Conservation (phyloP, 92 coral and sea anemone genomes). For the Umimayanthus kanabou region DNA sequence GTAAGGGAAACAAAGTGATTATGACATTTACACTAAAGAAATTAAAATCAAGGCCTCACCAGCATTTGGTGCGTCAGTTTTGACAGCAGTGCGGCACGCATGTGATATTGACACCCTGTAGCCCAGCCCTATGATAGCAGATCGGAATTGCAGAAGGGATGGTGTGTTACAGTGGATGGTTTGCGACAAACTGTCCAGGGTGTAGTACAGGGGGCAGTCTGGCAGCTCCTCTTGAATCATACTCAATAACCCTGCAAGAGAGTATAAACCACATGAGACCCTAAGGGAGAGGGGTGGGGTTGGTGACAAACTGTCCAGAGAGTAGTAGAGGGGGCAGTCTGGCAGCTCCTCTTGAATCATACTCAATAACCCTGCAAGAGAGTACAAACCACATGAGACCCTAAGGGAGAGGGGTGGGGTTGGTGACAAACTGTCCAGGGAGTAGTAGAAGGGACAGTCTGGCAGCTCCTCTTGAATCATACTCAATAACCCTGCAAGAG, state of each 20-base stretch:
- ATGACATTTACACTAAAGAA: background rate
- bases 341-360: conserved; percentile 46
- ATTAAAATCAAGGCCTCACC: conserved; percentile 49
- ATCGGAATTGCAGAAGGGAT: conserved; percentile 90
- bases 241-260: conserved; percentile 71
- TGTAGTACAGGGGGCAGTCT: conserved; percentile 72
- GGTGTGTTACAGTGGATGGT: conserved; percentile 94
- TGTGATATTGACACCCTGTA: conserved; percentile 90
- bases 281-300: background rate
- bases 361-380: no score
- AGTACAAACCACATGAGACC: no score
- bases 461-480: conserved; percentile 66
- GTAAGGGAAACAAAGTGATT: background rate
- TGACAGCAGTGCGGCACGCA: conserved; percentile 86
- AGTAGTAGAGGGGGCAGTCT: conserved; percentile 69
- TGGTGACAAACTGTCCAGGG: conserved; percentile 56
- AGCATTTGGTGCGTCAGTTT: conserved; percentile 88
- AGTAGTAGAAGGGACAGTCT: no score
- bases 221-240: conserved; percentile 80
- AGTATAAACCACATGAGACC: background rate
- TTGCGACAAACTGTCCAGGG: conserved; percentile 78
- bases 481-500: conserved; percentile 44
- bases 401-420: no score
- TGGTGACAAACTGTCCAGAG: conserved; percentile 62
- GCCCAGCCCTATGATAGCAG: conserved; percentile 84